Base-by-base conservation (phyloP, 2,113 vertebrate species). In the Diphyllodes magnificus region DNA sequence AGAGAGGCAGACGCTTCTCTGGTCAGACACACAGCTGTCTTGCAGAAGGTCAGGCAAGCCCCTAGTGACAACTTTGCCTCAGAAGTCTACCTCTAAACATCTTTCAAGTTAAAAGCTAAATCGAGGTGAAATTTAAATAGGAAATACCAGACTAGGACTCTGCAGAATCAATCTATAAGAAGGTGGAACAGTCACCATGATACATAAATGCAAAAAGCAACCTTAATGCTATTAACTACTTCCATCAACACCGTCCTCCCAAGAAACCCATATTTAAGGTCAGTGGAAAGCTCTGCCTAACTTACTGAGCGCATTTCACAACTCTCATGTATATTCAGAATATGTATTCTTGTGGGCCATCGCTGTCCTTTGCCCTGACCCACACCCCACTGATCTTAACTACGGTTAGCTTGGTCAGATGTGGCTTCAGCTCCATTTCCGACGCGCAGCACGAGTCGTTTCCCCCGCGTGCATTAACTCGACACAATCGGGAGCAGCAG, bases 391-490 rank as follows among this genome's bases (percentile, higher is more conserved):
- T 27, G 20, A 56, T 9, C 21, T 15, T 5, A 23, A 27, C 6
- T 8, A 4, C 20, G 18, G 5, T 3, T 4, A 10, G 20, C 8
- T 30, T 11, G 28, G 37, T 25, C 60, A 30, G 39, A 9, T 15
- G 22, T 0, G 2, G 49, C 7, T 7, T 10, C 49, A 37, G 56
- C n/a, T 49, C 45, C 47, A 11, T 23, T 30, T 27, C 39, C 3
- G 4, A 23, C 50, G 9, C 2, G 17, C 30, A 39, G 15, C 22
- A 30, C 1, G 5, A 35, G 8, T 22, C 7, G 4, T 13, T 24
- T 11, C 11, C 1, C 17, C 44, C 1, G 14, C 0, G 13, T 5
- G 0, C 47, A 6, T 13, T 6, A n/a, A 17, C n/a, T 5, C 1
- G 11, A 1, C 47, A 15, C 7, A 7, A 4, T 0, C 0, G 1